A percentile compares a stretch with the other conserved stretches of the same genome.
Conservation (phyloP, 2,113 vertebrate species). For the Callionymus lyra region DNA sequence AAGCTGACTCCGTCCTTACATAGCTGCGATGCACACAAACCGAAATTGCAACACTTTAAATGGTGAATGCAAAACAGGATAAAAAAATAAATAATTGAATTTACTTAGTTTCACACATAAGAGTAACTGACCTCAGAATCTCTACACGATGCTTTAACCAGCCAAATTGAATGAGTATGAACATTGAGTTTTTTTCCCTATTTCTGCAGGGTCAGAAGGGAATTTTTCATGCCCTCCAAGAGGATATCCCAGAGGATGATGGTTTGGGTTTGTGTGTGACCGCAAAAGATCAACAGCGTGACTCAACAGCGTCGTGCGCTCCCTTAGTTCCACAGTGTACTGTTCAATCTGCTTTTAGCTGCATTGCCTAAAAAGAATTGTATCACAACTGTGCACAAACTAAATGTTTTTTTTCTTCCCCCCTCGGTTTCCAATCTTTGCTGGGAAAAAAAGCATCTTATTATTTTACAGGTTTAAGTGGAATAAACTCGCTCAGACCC, state of each 20-base stretch:
- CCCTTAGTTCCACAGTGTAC: constrained; percentile 1
- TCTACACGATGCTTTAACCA: no score
- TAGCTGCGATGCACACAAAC: no score
- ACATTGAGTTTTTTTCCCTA: constrained; percentile 6
- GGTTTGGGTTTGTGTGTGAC: constrained; percentile 43
- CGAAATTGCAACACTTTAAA: no score
- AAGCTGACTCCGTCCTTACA: constrained; percentile 34
- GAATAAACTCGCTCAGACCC: no score
- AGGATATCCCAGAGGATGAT: constrained; percentile 40
- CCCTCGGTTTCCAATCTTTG: constrained; percentile 24
- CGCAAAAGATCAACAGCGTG: constrained; percentile 54
- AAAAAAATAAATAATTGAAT: no score
- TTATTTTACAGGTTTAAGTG: constrained; percentile 34
- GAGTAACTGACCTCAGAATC: no score
- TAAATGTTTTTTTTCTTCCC: constrained; percentile 12
- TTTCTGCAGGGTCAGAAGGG: constrained; percentile 40
- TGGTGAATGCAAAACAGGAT: no score
- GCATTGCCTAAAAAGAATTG: constrained; percentile 30
- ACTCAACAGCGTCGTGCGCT: constrained; percentile 27
- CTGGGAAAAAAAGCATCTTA: constrained; percentile 24
- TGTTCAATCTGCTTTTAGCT: constrained; percentile 12
- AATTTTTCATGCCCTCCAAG: constrained; percentile 28
- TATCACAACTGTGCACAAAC: constrained; percentile 19
- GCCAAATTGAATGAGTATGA: no score
- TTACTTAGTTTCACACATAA: no score